These are phyloP conservation scores for Chaetura pelagica DNA, from an alignment of 2,113 vertebrate genomes.

Conservation along the genomic window DNA sequence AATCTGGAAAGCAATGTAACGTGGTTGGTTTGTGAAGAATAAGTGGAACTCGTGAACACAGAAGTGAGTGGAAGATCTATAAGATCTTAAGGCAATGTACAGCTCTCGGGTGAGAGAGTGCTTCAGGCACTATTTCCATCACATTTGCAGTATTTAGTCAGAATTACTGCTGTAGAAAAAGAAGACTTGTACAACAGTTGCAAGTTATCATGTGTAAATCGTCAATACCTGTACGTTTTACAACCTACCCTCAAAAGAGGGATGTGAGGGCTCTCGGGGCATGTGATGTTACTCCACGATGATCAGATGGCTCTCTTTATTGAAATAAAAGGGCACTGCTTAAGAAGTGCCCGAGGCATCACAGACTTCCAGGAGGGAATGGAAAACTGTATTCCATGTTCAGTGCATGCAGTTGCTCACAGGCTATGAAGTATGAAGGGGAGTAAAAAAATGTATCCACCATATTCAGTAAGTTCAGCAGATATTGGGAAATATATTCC, in stretches of 20 bases:
- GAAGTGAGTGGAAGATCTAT: background rate
- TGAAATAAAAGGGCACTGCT: conserved; percentile 4
- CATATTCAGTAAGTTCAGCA: background rate
- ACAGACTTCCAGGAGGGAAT: background rate
- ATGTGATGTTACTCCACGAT: background rate
- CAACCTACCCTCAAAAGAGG: background rate
- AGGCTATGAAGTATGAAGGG: background rate
- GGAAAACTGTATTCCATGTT: background rate
- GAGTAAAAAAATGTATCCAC: background rate
- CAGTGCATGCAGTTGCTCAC: background rate
- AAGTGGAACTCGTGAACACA: background rate
- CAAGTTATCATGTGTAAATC: background rate
- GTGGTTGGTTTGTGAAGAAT: background rate
- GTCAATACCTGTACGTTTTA: background rate
- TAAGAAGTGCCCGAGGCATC: background rate
- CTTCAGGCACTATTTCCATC: conserved; percentile 5
- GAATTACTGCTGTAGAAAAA: background rate
- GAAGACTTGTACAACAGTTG: background rate
- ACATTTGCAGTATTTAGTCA: background rate
- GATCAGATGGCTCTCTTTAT: background rate
- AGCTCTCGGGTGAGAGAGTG: background rate
- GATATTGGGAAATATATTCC: background rate
- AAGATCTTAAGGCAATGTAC: background rate
- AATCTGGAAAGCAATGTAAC: background rate
- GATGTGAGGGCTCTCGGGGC: background rate